These are phyloP conservation scores for Lepidochrysops patricia DNA, from an alignment of 2,888 invertebrate genomes.

Conservation along the genomic window DNA sequence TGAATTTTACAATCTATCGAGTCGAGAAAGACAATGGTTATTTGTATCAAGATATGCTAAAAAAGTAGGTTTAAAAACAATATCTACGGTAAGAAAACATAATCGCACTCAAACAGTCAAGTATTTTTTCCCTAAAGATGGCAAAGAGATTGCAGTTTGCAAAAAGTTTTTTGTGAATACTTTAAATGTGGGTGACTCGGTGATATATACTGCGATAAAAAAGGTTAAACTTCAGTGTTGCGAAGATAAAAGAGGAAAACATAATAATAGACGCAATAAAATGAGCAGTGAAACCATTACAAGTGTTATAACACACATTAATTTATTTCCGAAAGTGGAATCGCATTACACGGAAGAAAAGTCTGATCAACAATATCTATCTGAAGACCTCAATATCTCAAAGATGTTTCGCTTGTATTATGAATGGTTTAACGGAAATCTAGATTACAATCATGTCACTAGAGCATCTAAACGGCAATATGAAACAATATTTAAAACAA, in stretches of 20 bases:
- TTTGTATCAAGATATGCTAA: too few relatives aligned
- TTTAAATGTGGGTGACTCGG: constrained; percentile 15
- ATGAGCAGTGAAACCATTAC: background rate
- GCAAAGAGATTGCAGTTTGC: constrained; percentile 16
- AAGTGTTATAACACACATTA: constrained; percentile 9
- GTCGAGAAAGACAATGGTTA: too few relatives aligned
- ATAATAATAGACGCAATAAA: constrained; percentile 10
- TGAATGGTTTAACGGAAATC: constrained; percentile 17
- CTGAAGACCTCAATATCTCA: constrained; percentile 22
- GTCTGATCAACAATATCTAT: constrained; percentile 18
- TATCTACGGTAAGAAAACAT: too few relatives aligned
- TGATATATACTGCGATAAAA: constrained; percentile 12
- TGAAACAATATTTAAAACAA: constrained; percentile 26
- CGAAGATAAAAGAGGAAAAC: constrained; percentile 1
- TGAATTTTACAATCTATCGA: too few relatives aligned
- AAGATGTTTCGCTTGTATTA: constrained; percentile 24
- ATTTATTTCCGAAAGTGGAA: constrained; percentile 5
- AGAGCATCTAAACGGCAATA: constrained; percentile 22
- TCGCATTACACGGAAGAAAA: constrained; percentile 2
- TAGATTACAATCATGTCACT: constrained; percentile 9
- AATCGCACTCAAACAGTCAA: constrained; percentile 17
- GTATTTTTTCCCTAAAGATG: constrained; percentile 17
- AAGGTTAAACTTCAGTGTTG: background rate
- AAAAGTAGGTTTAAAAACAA: too few relatives aligned
- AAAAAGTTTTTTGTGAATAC: constrained; percentile 21